phyloP scores from a whole-genome alignment of 2,113 vertebrate species.

The Bagarius yarrelli region DNA sequence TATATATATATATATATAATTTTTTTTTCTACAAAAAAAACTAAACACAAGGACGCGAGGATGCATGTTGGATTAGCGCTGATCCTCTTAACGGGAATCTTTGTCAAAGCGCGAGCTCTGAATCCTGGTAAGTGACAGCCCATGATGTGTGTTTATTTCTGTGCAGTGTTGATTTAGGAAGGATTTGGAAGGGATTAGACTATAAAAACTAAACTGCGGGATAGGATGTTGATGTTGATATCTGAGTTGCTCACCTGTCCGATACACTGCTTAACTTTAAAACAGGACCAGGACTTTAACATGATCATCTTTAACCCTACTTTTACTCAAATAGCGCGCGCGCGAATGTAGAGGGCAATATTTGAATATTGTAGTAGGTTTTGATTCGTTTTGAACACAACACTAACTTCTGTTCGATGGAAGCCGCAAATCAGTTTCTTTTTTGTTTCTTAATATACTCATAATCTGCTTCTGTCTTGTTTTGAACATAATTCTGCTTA shows the following conservation, averaged over 20 bases:
- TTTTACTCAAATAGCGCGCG: background rate
- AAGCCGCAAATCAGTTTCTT: too few relatives aligned
- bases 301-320: too few relatives aligned
- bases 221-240: background rate
- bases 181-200: slow-evolving; percentile 11
- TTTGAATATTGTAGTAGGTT: too few relatives aligned
- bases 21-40: background rate
- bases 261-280: background rate
- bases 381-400: too few relatives aligned
- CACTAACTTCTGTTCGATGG: too few relatives aligned
- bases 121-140: slow-evolving; percentile 73
- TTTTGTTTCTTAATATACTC: too few relatives aligned
- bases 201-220: slow-evolving; percentile 16
- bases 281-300: background rate
- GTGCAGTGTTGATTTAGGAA: slow-evolving; percentile 19
- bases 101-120: slow-evolving; percentile 67
- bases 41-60: slow-evolving; percentile 61
- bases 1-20: background rate
- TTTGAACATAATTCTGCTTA: background rate
- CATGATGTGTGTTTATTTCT: slow-evolving; percentile 34
- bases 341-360: too few relatives aligned
- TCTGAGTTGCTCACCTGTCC: slow-evolving; percentile 31
- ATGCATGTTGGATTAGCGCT: slow-evolving; percentile 81
- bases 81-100: slow-evolving; percentile 72
- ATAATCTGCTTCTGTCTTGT: too few relatives aligned